These are phyloP conservation scores for Gadus chalcogrammus DNA, from an alignment of 2,113 vertebrate species.

Conservation along the genomic window DNA sequence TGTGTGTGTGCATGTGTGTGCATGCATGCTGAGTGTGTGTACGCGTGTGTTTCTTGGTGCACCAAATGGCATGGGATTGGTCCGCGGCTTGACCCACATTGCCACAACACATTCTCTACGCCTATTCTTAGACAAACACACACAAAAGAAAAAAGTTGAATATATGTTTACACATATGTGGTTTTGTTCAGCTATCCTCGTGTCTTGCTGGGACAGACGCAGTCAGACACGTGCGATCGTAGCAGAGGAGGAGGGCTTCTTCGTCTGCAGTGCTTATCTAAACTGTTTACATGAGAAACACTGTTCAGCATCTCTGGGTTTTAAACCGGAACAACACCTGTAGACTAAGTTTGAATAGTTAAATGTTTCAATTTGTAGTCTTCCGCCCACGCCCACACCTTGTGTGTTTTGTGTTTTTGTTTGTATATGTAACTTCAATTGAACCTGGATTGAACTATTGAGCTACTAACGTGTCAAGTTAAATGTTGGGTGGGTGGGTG, in stretches of 20 bases:
- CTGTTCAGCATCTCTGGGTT: slow-evolving; percentile 44
- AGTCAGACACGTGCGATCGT: neutral
- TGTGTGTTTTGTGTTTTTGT: too few species aligned
- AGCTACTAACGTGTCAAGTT: too few species aligned
- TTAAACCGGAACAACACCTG: slow-evolving; percentile 50
- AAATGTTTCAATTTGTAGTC: too few species aligned
- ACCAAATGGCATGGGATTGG: neutral
- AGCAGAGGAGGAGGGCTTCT: slow-evolving; percentile 3
- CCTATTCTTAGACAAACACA: slow-evolving; percentile 2
- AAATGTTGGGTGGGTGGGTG: too few species aligned
- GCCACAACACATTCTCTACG: neutral
- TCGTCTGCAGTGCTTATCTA: slow-evolving; percentile 30
- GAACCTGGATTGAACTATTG: too few species aligned
- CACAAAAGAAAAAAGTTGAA: neutral
- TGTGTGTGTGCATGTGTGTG: neutral
- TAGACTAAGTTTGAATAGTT: too few species aligned
- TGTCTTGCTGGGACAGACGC: neutral
- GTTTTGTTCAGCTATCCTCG: slow-evolving; percentile 11
- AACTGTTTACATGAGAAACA: slow-evolving; percentile 49
- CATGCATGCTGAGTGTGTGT: neutral
- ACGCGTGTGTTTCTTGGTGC: neutral
- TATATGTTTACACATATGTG: slow-evolving; percentile 3
- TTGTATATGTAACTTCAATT: too few species aligned
- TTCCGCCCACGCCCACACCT: too few species aligned
- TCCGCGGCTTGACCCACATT: neutral